phyloP scores from a whole-genome alignment of 2,113 vertebrate genomes.

The Chloebia gouldiae region DNA sequence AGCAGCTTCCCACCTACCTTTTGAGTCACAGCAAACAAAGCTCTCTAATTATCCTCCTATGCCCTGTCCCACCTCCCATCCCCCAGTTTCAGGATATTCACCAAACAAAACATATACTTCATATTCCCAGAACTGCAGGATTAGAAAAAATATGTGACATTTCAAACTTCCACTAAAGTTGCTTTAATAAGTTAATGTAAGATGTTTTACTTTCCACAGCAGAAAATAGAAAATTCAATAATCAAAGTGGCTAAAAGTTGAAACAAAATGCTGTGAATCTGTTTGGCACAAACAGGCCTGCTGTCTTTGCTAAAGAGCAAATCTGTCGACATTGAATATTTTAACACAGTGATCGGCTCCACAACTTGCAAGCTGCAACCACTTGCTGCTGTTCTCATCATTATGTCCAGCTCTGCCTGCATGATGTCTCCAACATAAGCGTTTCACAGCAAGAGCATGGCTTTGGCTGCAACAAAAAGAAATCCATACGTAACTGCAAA shows the following conservation, averaged over 20 bases:
- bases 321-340: conserved; percentile 86
- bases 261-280: background rate
- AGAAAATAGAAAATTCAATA: background rate
- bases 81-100: background rate
- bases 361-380: conserved; percentile 91
- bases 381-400: conserved; percentile 69
- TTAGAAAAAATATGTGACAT: background rate
- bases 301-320: conserved; percentile 49
- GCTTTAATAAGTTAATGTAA: conserved; percentile 44
- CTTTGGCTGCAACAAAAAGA: conserved; percentile 81
- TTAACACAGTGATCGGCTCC: conserved; percentile 90
- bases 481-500: conserved; percentile 44
- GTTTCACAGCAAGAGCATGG: conserved; percentile 89
- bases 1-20: background rate
- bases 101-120: background rate
- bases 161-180: background rate
- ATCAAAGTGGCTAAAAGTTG: background rate
- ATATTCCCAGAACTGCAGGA: background rate
- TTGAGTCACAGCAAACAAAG: background rate
- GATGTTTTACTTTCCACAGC: background rate
- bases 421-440: conserved; percentile 85
- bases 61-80: background rate
- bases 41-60: background rate
- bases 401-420: conserved; percentile 73
- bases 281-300: background rate